phyloP scores from a whole-genome alignment of 2,888 invertebrate genomes.

The Spodoptera exigua region DNA sequence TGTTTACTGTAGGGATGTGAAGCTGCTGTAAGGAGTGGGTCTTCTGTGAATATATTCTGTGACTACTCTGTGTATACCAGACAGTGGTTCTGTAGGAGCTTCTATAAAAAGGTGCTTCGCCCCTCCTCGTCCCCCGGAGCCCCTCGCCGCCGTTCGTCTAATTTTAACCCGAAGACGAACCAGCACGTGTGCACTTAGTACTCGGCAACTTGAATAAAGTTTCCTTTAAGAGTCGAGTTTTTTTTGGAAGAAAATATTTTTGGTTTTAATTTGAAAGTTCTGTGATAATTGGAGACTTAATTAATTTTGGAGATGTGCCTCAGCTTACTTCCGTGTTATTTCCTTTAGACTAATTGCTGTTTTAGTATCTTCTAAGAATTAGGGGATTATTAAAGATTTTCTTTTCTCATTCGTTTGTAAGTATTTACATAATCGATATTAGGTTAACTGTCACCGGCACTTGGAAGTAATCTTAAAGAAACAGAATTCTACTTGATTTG shows the following conservation, averaged over 20 bases:
- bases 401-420: background rate
- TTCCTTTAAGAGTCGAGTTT: constrained; percentile 62
- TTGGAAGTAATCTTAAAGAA: too few relatives aligned
- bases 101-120: constrained; percentile 88
- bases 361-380: background rate
- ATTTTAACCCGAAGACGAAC: constrained; percentile 85
- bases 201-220: constrained; percentile 81
- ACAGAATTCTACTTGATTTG: too few relatives aligned
- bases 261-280: constrained; percentile 47
- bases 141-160: constrained; percentile 73
- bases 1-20: constrained; percentile 4
- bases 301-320: constrained; percentile 38
- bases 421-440: background rate
- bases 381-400: too few relatives aligned
- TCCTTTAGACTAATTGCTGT: constrained; percentile 3
- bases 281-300: constrained; percentile 49
- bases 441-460: too few relatives aligned
- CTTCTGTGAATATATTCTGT: constrained; percentile 38
- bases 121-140: constrained; percentile 56
- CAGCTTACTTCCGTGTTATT: constrained; percentile 8
- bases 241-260: constrained; percentile 44
- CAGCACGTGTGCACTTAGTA: constrained; percentile 86
- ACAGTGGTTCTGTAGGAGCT: constrained; percentile 77
- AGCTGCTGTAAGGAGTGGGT: constrained; percentile 16
- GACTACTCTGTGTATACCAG: constrained; percentile 69